Evolutionary conservation across 2,888 invertebrate genomes (phyloP), one percentile per base, ranked within the genome.

Genomic region (Lordiphosa fenestrarum): DNA sequence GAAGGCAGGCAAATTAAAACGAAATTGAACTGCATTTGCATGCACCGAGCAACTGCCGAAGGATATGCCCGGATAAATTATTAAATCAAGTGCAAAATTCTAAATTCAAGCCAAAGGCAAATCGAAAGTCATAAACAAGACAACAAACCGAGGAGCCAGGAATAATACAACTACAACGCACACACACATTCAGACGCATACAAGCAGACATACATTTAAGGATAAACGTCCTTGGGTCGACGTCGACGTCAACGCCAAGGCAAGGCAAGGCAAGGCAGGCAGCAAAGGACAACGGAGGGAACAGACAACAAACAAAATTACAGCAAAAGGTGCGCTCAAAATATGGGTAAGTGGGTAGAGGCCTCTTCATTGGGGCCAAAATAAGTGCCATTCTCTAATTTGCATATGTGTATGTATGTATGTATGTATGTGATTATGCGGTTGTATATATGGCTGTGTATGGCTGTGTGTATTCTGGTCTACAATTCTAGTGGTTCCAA

Each of bases 311-410:
- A 49, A 50, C 52, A 52, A 40, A 66, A 53, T 58, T 58, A 55
- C 37, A 47, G 39, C 50, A 66, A 65, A 64, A 59, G 81, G 73
- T 76, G 84, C 73, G 73, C 77, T 63, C 30, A 68, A 73, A 84
- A 77, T 73, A 77, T 77, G 77, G 77, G 77, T 77, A 77, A 77
- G 77, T 77, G 63, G 68, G 74, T 56, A 56, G 33, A 52, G 25
- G 25, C 49, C 54, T 80, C 39, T 13, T 19, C 6, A 5, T 25
- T 6, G 25, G 25, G 25, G 25, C 25, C 25, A 25, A 25, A 30
- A 25, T 38, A 7, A 36, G 25, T 63, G 19, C 39, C 35, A 39
- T 60, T 60, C 44, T 63, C 60, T 21, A 53, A 60, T 60, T 60
- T 52, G 53, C 63, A 63, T 62, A 53, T 38, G 53, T 63, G 42